Conservation (phyloP, 2,797 vertebrate genomes). For the Scarus forsteni region DNA sequence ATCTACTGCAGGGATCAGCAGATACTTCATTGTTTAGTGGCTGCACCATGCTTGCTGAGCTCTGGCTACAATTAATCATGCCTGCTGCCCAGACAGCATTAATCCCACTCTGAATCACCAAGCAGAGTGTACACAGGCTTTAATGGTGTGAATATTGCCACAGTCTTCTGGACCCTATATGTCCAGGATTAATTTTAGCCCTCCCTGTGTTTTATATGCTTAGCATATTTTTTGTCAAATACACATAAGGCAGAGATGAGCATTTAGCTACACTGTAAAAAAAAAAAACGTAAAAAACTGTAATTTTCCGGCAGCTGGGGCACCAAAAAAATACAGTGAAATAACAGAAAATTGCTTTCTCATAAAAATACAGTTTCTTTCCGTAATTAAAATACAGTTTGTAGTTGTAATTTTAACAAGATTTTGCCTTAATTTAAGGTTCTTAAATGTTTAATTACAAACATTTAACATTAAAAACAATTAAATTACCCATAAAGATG, state of each 20-base stretch:
- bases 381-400: too few species aligned
- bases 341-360: too few species aligned
- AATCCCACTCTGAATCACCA: constrained; percentile 70
- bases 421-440: too few species aligned
- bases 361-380: too few species aligned
- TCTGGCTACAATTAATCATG: constrained; percentile 73
- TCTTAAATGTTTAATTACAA: too few species aligned
- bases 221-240: constrained; percentile 37
- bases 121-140: constrained; percentile 58
- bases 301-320: too few species aligned
- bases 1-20: constrained; percentile 69
- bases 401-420: too few species aligned
- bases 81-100: constrained; percentile 64
- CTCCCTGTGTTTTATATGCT: constrained; percentile 28
- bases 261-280: constrained; percentile 55
- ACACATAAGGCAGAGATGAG: constrained; percentile 4
- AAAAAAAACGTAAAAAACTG: too few species aligned
- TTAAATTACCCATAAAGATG: too few species aligned
- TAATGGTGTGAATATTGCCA: constrained; percentile 60
- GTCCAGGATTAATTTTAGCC: constrained; percentile 49
- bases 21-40: constrained; percentile 65
- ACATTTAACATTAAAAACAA: too few species aligned
- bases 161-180: constrained; percentile 44
- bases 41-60: constrained; percentile 42
- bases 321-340: too few species aligned